A percentile compares a stretch with the other conserved stretches of the same genome.
Evolutionary conservation across 2,113 vertebrate species (phyloP).

Genomic region (Pycnonotus jocosus): DNA sequence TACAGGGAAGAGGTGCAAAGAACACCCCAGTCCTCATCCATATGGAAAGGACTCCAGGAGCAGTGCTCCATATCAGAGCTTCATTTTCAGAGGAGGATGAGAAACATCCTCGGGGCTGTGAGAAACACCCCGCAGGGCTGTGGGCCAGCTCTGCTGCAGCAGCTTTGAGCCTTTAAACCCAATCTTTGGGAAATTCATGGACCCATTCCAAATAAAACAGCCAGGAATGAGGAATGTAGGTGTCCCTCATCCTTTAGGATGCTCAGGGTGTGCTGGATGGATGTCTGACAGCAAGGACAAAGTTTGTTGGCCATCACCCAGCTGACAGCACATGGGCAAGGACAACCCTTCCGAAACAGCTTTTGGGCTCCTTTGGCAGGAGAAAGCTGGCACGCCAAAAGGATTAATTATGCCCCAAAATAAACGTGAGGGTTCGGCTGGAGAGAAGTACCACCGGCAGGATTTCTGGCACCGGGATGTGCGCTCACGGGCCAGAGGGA

Average conservation of each 20-base stretch:
- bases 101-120: not conserved
- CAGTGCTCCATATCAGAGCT: not conserved
- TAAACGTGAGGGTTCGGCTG: not conserved
- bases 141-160: not conserved
- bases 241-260: not conserved
- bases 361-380: not conserved
- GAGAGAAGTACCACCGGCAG: not conserved
- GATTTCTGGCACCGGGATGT: not conserved
- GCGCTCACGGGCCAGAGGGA: not conserved
- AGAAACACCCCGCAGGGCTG: not conserved
- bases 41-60: not conserved
- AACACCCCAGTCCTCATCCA: not conserved
- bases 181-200: not conserved
- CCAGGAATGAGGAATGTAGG: not conserved
- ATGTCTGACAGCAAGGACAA: not conserved
- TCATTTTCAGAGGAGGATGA: not conserved
- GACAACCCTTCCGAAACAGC: not conserved
- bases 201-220: not conserved
- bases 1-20: not conserved
- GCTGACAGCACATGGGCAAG: not conserved
- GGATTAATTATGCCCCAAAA: not conserved
- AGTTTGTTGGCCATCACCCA: not conserved
- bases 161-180: not conserved
- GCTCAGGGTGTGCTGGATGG: rapidly evolving
- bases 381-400: not conserved